phyloP scores from a whole-genome alignment of 92 coral and sea anemone genomes.

The Epizoanthus scotinus region DNA sequence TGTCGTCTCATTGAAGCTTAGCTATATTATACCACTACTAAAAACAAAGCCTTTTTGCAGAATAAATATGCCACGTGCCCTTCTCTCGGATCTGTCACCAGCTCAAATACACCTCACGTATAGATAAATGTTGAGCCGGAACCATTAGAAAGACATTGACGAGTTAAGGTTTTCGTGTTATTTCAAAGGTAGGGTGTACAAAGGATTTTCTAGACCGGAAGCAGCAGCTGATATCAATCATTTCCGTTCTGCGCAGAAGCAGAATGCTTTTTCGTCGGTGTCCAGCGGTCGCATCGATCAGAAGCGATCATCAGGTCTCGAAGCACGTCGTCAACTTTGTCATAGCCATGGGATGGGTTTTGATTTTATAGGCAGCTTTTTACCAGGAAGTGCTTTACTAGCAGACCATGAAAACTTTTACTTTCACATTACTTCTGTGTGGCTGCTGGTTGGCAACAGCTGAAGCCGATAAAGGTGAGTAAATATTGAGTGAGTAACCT shows the following conservation, averaged over 20 bases:
- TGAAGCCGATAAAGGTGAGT: constrained; percentile 29
- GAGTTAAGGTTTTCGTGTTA: constrained; percentile 6
- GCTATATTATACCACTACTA: too few species aligned
- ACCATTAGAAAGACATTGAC: constrained; percentile 32
- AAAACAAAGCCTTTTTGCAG: background rate
- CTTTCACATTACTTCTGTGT: constrained; percentile 5
- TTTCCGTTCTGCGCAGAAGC: constrained; percentile 47
- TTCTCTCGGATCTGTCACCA: constrained; percentile 5
- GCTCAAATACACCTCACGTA: constrained; percentile 40
- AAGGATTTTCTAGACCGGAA: constrained; percentile 35
- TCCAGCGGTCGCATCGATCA: constrained; percentile 26
- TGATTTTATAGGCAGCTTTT: background rate
- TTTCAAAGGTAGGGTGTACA: constrained; percentile 8
- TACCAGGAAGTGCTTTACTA: background rate
- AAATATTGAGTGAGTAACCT: constrained; percentile 27
- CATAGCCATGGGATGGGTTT: constrained; percentile 3
- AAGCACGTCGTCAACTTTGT: too few species aligned
- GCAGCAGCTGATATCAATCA: constrained; percentile 44
- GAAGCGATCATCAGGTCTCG: too few species aligned
- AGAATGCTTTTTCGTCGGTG: background rate
- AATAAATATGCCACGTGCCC: constrained; percentile 33
- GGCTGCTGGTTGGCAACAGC: background rate
- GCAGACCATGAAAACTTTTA: constrained; percentile 1
- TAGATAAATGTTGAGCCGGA: constrained; percentile 28
- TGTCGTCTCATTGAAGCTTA: too few species aligned